Evolutionary conservation across 2,888 invertebrate species (phyloP).

Genomic region (Nephrocerus scutellatus): DNA sequence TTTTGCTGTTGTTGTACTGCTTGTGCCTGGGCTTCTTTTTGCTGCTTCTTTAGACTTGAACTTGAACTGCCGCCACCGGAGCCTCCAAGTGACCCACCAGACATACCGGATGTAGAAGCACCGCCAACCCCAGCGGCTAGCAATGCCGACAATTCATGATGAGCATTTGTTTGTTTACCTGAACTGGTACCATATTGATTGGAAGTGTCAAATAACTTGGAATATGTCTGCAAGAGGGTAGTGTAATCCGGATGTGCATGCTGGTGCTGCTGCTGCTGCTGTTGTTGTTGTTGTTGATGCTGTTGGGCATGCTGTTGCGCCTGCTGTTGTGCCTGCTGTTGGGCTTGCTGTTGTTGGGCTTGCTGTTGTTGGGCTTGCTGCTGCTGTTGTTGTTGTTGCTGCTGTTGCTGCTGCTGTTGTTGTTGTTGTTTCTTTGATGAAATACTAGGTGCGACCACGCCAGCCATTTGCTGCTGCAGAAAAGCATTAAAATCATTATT

Average conservation of each 20-base stretch:
- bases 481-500: conserved; percentile 42
- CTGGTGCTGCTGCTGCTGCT: conserved; percentile 31
- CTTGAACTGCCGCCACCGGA: conserved; percentile 23
- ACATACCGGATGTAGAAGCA: too few relatives aligned
- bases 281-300: conserved; percentile 30
- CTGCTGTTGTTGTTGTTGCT: conserved; percentile 19
- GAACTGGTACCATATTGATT: conserved; percentile 35
- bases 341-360: conserved; percentile 31
- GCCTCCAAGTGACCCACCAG: too few relatives aligned
- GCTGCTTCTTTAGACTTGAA: conserved; percentile 17
- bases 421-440: conserved; percentile 27
- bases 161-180: conserved; percentile 27
- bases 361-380: conserved; percentile 11
- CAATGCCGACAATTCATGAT: conserved; percentile 39
- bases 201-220: conserved; percentile 43
- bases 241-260: conserved; percentile 39
- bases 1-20: conserved; percentile 28
- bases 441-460: conserved; percentile 31
- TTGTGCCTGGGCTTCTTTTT: conserved; percentile 19
- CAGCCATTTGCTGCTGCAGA: conserved; percentile 44
- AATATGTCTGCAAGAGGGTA: conserved; percentile 43
- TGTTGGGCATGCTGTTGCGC: conserved; percentile 29
- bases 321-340: conserved; percentile 32
- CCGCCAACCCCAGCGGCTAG: conserved; percentile 34
- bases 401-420: conserved; percentile 26